Conservation (phyloP, 2,113 vertebrate genomes). For the Ramphastos sulfuratus region DNA sequence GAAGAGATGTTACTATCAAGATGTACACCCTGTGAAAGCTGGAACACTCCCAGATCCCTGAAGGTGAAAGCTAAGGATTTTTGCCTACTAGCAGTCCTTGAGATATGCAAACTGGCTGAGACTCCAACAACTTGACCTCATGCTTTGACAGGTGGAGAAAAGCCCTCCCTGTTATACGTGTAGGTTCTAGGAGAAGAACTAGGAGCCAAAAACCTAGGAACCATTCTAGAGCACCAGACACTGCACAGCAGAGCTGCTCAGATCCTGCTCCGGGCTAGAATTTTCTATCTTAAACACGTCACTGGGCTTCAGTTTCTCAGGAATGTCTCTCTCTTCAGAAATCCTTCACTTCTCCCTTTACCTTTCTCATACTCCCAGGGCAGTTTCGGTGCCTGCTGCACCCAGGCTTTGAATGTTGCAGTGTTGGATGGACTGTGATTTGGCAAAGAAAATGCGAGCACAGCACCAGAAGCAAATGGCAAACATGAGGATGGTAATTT, state of each 20-base stretch:
- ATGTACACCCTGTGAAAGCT: neutral
- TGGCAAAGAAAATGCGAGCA: neutral
- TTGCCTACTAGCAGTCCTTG: neutral
- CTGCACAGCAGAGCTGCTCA: neutral
- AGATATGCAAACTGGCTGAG: neutral
- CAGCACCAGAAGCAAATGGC: neutral
- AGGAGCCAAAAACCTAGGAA: neutral
- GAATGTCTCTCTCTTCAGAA: neutral
- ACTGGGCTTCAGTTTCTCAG: neutral
- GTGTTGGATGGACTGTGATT: neutral
- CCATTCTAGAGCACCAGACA: neutral
- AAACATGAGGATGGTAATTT: neutral
- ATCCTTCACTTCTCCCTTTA: neutral
- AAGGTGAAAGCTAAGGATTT: neutral
- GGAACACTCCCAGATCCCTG: neutral
- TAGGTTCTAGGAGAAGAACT: neutral
- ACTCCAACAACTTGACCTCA: neutral
- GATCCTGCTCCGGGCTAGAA: neutral
- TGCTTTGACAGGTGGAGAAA: neutral
- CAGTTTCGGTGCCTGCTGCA: neutral
- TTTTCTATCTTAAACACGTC: neutral
- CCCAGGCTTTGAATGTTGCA: neutral
- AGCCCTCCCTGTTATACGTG: fast-evolving
- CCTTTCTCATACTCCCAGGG: neutral
- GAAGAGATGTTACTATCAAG: neutral